Evolutionary conservation across 2,113 vertebrate species (phyloP), one percentile per base, ranked within the genome.

Genomic region (Maccullochella peelii): DNA sequence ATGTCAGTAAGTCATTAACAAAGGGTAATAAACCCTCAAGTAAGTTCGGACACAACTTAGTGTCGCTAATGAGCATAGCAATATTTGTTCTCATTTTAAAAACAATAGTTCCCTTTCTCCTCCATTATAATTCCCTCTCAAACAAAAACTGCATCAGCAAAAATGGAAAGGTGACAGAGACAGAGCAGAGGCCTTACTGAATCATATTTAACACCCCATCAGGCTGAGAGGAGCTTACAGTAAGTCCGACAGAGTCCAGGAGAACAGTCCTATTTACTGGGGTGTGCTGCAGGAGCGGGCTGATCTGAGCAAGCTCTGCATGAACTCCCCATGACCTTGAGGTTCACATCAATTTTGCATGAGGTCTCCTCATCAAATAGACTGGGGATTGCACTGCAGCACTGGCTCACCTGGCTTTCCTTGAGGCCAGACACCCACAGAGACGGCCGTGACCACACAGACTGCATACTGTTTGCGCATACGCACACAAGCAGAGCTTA

Each of bases 281-380:
- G 47, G 21, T 57, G 85, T 77, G 80, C 84, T 82, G 89, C 91
- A 80, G 79, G 82, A 78, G 6, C 36, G 3, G 54, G 50, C 80
- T 69, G 83, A 85, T 88, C 88, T 90, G 89, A 90, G 91, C 87
- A 89, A 88, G 91, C 89, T 89, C 92, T 2, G 67, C 77, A 80
- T 94, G 92, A 95, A 94, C 95, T 92, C 89, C 70, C 88, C 10
- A 0, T 88, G 92, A 95, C 94, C 94, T 94, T 95, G 89, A 91
- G 82, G 91, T 88, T 80, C 87, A 82, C 91, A 95, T 95, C 76
- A 93, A 95, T 95, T 93, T 94, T 94, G 90, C 91, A 95, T 91
- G 94, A 95, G 89, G 80, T 82, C 79, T 86, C 82, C 81, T 92
- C 89, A 88, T 94, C 93, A 93, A 89, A 93, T 86, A 88, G 86